Evolutionary conservation across 2,113 vertebrate species (phyloP).

Genomic region (Entelurus aequoreus): DNA sequence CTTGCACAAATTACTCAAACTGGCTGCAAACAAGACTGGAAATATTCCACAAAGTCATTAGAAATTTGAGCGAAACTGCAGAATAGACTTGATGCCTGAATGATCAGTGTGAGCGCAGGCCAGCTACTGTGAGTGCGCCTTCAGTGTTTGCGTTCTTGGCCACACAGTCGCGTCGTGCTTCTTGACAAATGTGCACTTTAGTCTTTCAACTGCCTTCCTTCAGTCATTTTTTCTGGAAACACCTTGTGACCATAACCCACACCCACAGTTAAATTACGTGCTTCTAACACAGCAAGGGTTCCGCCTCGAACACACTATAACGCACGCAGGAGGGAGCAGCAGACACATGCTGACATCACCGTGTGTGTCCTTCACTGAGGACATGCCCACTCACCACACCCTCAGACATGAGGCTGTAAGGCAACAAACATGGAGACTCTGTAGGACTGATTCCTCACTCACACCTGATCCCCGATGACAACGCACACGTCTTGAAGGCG

Average conservation of each 20-base stretch:
- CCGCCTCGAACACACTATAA: constrained; percentile 7
- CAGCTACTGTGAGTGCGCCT: neutral
- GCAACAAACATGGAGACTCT: constrained; percentile 43
- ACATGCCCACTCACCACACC: constrained; percentile 53
- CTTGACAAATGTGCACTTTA: neutral
- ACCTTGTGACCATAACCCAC: neutral
- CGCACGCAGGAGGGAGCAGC: constrained; percentile 30
- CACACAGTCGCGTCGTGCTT: neutral
- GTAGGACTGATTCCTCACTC: constrained; percentile 56
- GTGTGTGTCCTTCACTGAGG: constrained; percentile 52
- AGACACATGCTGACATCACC: constrained; percentile 58
- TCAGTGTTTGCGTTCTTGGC: neutral
- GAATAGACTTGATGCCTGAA: no score
- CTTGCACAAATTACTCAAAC: no score
- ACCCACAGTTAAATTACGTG: neutral
- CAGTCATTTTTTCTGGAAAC: constrained; percentile 5
- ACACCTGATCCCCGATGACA: constrained; percentile 50
- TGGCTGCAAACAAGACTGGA: no score
- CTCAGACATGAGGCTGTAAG: constrained; percentile 42
- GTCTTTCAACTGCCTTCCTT: neutral
- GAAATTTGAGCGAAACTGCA: no score
- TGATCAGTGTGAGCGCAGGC: no score
- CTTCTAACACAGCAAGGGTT: neutral
- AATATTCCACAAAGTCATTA: no score
- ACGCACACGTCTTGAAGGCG: constrained; percentile 48